Percentiles rank a stretch among this genome's conserved stretches.
These are phyloP conservation scores for Hyles vespertilio DNA, from an alignment of 1,140 invertebrate species.

Conservation along the genomic window DNA sequence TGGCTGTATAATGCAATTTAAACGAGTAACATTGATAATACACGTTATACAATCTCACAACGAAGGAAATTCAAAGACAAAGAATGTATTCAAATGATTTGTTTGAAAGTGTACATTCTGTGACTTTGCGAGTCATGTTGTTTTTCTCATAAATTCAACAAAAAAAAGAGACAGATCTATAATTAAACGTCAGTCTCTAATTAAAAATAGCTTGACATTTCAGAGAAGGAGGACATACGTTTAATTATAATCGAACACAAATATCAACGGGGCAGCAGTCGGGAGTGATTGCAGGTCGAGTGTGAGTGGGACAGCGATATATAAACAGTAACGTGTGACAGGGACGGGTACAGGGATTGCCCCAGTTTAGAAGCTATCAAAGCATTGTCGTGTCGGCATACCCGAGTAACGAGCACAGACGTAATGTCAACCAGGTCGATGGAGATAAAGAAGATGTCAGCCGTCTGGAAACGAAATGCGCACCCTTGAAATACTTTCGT, in stretches of 20 bases:
- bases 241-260: constrained; percentile 74
- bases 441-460: constrained; percentile 10
- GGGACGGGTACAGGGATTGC: constrained; percentile 54
- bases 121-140: neutral
- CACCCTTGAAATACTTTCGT: no score
- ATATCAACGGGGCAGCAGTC: constrained; percentile 69
- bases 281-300: constrained; percentile 52
- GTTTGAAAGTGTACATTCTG: no score
- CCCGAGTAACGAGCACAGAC: constrained; percentile 30
- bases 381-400: constrained; percentile 49
- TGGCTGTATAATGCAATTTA: no score
- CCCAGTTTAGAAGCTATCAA: constrained; percentile 57
- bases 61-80: no score
- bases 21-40: no score
- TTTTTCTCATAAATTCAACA: constrained; percentile 5
- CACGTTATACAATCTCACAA: no score
- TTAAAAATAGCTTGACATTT: constrained; percentile 73
- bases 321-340: constrained; percentile 34
- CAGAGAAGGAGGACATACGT: constrained; percentile 67
- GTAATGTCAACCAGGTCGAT: constrained; percentile 28
- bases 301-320: constrained; percentile 38
- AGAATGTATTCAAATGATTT: no score
- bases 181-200: constrained; percentile 64
- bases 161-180: constrained; percentile 52
- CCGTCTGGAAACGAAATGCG: no score